Percentiles rank a stretch among this genome's conserved stretches.
phyloP scores from a whole-genome alignment of 2,888 invertebrate species.

The Andricus curvator region DNA sequence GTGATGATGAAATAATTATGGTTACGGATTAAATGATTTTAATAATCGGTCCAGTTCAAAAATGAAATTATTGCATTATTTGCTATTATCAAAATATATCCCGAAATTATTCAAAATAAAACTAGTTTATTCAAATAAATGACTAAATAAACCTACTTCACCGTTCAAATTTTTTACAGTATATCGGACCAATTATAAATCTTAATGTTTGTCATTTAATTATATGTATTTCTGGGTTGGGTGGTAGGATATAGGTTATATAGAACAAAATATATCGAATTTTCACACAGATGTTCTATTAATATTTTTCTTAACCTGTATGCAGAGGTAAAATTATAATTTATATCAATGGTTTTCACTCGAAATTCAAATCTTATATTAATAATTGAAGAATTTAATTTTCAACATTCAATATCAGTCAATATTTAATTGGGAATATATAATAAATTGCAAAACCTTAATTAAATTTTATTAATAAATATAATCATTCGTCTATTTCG shows the following conservation, averaged over 20 bases:
- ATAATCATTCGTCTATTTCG: too few relatives aligned
- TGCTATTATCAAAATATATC: too few relatives aligned
- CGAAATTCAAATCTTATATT: not conserved
- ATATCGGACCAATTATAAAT: not conserved
- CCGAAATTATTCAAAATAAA: too few relatives aligned
- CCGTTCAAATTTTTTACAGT: not conserved
- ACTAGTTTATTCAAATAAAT: too few relatives aligned
- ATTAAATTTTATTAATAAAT: too few relatives aligned
- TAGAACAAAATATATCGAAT: slow-evolving; percentile 22
- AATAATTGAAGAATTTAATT: not conserved
- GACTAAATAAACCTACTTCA: too few relatives aligned
- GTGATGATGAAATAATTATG: not conserved
- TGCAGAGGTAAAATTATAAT: not conserved
- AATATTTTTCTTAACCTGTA: not conserved
- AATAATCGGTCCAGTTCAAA: too few relatives aligned
- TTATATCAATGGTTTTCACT: not conserved
- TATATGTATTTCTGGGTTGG: not conserved
- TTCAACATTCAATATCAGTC: too few relatives aligned
- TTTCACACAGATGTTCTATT: not conserved
- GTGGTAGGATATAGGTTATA: slow-evolving; percentile 24
- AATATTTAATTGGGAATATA: too few relatives aligned
- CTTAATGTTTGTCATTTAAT: not conserved
- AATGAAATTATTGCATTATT: too few relatives aligned
- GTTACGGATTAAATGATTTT: not conserved
- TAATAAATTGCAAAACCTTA: too few relatives aligned